Evolutionary conservation across 1,140 invertebrate species (phyloP).

Genomic region (Melanaphis sacchari): DNA sequence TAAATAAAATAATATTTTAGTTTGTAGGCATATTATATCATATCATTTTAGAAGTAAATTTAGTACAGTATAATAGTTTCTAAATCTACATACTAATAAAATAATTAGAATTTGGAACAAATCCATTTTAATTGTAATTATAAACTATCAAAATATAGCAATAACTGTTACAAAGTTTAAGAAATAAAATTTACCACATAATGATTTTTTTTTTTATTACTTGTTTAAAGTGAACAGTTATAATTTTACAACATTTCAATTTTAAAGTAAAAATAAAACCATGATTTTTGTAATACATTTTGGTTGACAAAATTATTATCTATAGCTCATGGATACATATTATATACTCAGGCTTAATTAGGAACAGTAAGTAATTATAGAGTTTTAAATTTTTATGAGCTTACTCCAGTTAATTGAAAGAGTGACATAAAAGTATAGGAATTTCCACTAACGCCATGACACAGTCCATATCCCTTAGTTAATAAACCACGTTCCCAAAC

Average conservation of each 20-base stretch:
- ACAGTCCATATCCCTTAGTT: constrained; percentile 88
- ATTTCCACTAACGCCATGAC: constrained; percentile 92
- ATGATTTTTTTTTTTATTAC: no score
- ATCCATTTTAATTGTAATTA: not conserved
- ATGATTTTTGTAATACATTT: not conserved
- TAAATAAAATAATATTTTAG: not conserved
- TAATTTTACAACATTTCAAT: no score
- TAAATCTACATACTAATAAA: not conserved
- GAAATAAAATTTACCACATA: not conserved
- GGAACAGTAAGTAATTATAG: not conserved
- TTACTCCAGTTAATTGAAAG: constrained; percentile 80
- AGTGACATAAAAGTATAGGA: constrained; percentile 85
- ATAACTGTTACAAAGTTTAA: not conserved
- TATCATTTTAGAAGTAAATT: not conserved
- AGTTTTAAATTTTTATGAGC: constrained; percentile 34
- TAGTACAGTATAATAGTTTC: not conserved
- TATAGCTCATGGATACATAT: not conserved
- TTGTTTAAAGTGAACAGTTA: no score
- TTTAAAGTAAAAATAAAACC: not conserved
- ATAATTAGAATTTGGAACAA: not conserved
- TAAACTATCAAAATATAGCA: not conserved
- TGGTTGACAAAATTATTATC: not conserved
- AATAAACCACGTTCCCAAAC: constrained; percentile 87
- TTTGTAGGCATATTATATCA: not conserved
- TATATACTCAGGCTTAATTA: not conserved